Percentiles rank a stretch among this genome's conserved stretches.
These are phyloP conservation scores for Rallus crepitans DNA, from an alignment of 2,797 vertebrate species.

Conservation along the genomic window DNA sequence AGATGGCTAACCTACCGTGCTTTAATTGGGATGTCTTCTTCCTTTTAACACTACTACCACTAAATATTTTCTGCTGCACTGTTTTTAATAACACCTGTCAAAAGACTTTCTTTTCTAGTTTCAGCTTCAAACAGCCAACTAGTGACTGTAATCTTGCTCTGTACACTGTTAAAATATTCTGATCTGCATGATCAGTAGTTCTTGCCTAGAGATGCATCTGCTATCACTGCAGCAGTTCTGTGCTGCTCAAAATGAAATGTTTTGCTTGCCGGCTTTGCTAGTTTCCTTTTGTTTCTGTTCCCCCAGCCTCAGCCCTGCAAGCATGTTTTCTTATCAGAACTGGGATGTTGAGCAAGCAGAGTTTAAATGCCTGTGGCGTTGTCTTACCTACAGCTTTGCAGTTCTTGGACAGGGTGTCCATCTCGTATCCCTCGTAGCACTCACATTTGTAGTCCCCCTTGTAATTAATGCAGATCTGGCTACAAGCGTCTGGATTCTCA, in stretches of 20 bases:
- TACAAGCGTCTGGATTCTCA: slow-evolving; percentile 94
- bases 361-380: not conserved
- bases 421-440: slow-evolving; percentile 96
- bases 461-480: slow-evolving; percentile 98
- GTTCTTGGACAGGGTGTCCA: slow-evolving; percentile 93
- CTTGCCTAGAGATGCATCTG: slow-evolving; percentile 67
- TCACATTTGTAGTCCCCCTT: slow-evolving; percentile 98
- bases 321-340: not conserved
- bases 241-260: not conserved
- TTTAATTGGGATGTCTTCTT: not conserved
- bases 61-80: slow-evolving; percentile 25
- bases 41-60: not conserved
- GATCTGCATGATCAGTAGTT: slow-evolving; percentile 45
- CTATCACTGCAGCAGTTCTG: slow-evolving; percentile 35
- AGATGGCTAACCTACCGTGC: not conserved
- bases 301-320: not conserved
- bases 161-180: slow-evolving; percentile 69
- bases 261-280: slow-evolving; percentile 20
- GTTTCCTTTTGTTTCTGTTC: slow-evolving; percentile 30
- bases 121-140: slow-evolving; percentile 53
- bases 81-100: slow-evolving; percentile 51
- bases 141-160: slow-evolving; percentile 53
- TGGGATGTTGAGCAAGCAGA: slow-evolving; percentile 35
- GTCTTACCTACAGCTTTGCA: slow-evolving; percentile 97
- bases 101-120: slow-evolving; percentile 38